Base-by-base conservation (phyloP, 2,888 invertebrate species). In the Chloroclysta siterata region DNA sequence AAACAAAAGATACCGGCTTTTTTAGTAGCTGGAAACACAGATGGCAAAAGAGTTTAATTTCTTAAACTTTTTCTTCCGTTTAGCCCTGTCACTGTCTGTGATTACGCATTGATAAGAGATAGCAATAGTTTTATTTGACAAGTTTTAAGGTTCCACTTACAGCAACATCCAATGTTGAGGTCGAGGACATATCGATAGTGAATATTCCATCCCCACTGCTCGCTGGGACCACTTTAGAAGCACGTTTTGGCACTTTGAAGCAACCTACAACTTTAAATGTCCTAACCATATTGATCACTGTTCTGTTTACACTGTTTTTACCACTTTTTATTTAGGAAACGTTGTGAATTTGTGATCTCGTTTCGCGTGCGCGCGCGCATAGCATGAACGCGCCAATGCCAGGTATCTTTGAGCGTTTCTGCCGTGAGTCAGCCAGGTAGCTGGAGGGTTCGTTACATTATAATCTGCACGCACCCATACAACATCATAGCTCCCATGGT, bases 171-270 rank as follows among this genome's bases (percentile, higher is more conserved):
- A 93, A 71, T 8, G 92, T 92, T 6, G 87, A 86, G 10, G 87
- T 85, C 52, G 88, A 88, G 5, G 88, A 88, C 87, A 88, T 83
- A 63, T 81, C 89, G 39, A 91, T 89, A 50, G 90, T 90, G 66
- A 80, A 92, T 52, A 92, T 85, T 11, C 87, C 88, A 39, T 87
- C 87, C 1, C 78, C 81, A 69, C 79, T 81, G 1, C 79, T 70
- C 0, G 83, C 78, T 2, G 92, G 92, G 0, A 85, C 85, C 68
- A 93, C 90, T 79, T 90, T 93, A 8, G 80, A 65, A 7, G 77
- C 72, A 53, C 90, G 78, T 57, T 79, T 87, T 7, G 89, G 85
- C 82, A 90, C 81, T 71, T 74, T 85, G 47, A 90, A 90, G 74
- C 90, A 90, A 67, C 82, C 75, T 28, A 86, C 81, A 74, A 90